phyloP scores from a whole-genome alignment of 1,140 invertebrate genomes.

The Megalonaias nervosa region DNA sequence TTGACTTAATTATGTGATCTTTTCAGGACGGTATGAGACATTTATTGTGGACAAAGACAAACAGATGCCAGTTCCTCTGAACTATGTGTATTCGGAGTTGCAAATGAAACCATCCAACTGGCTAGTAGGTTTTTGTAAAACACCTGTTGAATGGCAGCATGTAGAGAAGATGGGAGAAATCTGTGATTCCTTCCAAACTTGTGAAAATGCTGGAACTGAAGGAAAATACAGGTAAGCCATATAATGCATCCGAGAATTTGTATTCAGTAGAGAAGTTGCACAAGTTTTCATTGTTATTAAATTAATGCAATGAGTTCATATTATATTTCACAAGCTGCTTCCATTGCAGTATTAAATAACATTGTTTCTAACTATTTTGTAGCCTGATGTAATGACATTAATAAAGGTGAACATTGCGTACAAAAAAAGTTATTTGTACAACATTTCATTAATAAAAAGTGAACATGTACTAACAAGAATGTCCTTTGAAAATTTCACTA shows the following conservation, averaged over 20 bases:
- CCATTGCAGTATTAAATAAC: too few species aligned
- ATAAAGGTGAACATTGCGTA: too few species aligned
- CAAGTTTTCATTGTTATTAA: not conserved
- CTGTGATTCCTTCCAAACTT: constrained; percentile 73
- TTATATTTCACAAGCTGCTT: not conserved
- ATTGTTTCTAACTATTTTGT: too few species aligned
- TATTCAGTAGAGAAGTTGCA: not conserved
- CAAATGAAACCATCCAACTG: constrained; percentile 75
- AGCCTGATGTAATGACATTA: too few species aligned
- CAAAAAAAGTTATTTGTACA: too few species aligned
- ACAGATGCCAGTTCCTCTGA: constrained; percentile 76
- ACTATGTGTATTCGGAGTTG: constrained; percentile 77
- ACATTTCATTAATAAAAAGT: too few species aligned
- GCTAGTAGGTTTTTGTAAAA: constrained; percentile 77
- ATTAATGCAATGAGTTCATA: not conserved
- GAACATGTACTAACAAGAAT: too few species aligned
- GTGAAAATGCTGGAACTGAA: constrained; percentile 62
- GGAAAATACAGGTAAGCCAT: constrained; percentile 49
- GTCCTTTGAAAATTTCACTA: too few species aligned
- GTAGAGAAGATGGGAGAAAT: constrained; percentile 77
- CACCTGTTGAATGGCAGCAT: constrained; percentile 79
- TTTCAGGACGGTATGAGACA: constrained; percentile 25
- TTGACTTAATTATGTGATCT: not conserved
- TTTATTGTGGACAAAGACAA: constrained; percentile 15
- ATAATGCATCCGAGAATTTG: too few species aligned